A percentile compares a stretch with the other conserved stretches of the same genome.
Evolutionary conservation across 1,140 invertebrate genomes (phyloP).

Genomic region (Leguminivora glycinivorella): DNA sequence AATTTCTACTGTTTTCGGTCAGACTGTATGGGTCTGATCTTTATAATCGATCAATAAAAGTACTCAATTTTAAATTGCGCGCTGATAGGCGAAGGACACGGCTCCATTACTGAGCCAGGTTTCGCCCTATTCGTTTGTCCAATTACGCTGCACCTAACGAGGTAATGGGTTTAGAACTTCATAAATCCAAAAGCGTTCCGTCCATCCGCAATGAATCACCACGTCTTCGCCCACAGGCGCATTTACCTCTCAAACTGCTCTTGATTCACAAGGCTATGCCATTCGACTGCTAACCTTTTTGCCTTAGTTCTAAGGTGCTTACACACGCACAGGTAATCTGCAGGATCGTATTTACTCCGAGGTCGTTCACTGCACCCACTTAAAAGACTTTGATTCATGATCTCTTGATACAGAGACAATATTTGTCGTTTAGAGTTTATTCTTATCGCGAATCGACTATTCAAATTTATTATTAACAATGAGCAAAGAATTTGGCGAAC

Average conservation of each 20-base stretch:
- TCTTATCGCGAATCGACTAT: constrained; percentile 8
- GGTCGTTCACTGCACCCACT: constrained; percentile 52
- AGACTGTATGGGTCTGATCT: no score
- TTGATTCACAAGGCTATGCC: constrained; percentile 39
- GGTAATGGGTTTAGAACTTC: constrained; percentile 30
- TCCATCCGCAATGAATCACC: constrained; percentile 60
- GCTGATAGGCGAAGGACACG: neutral
- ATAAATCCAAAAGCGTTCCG: constrained; percentile 44
- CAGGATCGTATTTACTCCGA: constrained; percentile 32
- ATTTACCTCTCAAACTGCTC: constrained; percentile 55
- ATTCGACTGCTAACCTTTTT: constrained; percentile 41
- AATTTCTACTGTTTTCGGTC: no score
- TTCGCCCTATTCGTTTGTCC: neutral
- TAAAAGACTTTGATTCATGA: constrained; percentile 30
- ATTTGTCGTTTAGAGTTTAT: constrained; percentile 14
- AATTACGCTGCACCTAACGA: constrained; percentile 17
- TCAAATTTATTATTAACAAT: neutral
- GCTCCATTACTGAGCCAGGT: neutral
- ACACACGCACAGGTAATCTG: constrained; percentile 18
- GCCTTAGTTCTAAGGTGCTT: constrained; percentile 33
- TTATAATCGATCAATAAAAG: neutral
- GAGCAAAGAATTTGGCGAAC: neutral
- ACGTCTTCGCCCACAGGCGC: constrained; percentile 57
- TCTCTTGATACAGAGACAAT: constrained; percentile 20
- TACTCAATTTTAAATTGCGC: neutral